Evolutionary conservation across 2,113 vertebrate species (phyloP).

Genomic region (Oostethus manadensis): DNA sequence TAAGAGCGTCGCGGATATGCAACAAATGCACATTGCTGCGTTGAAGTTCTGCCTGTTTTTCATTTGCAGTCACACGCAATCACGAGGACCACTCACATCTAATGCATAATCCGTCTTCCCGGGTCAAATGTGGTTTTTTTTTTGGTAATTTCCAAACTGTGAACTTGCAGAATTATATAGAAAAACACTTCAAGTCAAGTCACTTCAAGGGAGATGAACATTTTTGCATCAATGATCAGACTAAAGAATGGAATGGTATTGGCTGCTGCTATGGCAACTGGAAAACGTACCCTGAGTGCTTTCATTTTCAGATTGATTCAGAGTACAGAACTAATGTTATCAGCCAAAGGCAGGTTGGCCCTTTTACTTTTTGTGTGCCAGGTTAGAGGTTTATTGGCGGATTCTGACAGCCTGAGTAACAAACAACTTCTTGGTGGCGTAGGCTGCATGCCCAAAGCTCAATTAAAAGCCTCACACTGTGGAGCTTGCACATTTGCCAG

Average conservation of each 20-base stretch:
- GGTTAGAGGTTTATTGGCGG: slow-evolving; percentile 51
- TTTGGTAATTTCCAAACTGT: slow-evolving; percentile 19
- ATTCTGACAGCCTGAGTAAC: slow-evolving; percentile 59
- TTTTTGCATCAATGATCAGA: slow-evolving; percentile 25
- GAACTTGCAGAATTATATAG: slow-evolving; percentile 4
- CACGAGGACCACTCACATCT: slow-evolving; percentile 35
- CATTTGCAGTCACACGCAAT: slow-evolving; percentile 49
- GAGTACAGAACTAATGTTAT: slow-evolving; percentile 25
- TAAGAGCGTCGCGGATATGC: slow-evolving; percentile 50
- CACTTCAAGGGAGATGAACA: too few species aligned
- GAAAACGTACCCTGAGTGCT: slow-evolving; percentile 20
- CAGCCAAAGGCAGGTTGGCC: slow-evolving; percentile 30
- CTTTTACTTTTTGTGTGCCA: slow-evolving; percentile 38
- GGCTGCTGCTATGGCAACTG: slow-evolving; percentile 45
- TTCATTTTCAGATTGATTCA: slow-evolving; percentile 34
- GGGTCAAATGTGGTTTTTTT: slow-evolving; percentile 47
- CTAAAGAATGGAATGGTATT: background rate
- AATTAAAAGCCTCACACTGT: slow-evolving; percentile 58
- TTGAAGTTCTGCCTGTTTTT: slow-evolving; percentile 51
- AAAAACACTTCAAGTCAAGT: slow-evolving; percentile 10
- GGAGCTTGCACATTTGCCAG: slow-evolving; percentile 48
- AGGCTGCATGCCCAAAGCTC: slow-evolving; percentile 57
- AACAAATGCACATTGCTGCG: slow-evolving; percentile 35
- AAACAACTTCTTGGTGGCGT: slow-evolving; percentile 47
- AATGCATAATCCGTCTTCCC: slow-evolving; percentile 10